These are phyloP conservation scores for Laspeyria flexula DNA, from an alignment of 2,888 invertebrate species.

Conservation along the genomic window DNA sequence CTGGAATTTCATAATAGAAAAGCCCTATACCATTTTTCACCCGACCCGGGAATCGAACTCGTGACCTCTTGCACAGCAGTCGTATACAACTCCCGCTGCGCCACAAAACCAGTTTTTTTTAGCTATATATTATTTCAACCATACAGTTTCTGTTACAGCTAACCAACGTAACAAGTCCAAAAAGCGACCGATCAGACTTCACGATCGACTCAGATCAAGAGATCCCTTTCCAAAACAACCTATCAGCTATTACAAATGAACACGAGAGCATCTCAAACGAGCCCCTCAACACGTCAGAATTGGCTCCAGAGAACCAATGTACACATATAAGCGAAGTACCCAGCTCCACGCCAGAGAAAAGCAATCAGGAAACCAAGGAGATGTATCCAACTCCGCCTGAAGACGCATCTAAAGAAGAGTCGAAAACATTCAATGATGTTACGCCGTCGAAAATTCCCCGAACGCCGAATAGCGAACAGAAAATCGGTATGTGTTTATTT, in stretches of 20 bases:
- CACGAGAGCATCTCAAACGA: conserved; percentile 6
- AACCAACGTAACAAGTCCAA: conserved; percentile 65
- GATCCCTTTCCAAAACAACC: conserved; percentile 36
- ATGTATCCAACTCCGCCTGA: neutral
- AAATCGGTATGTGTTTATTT: conserved; percentile 60
- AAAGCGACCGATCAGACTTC: conserved; percentile 62
- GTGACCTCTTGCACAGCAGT: too few relatives aligned
- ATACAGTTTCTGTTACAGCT: conserved; percentile 56
- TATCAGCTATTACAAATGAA: conserved; percentile 8
- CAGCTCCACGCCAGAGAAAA: conserved; percentile 35
- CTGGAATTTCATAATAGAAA: too few relatives aligned
- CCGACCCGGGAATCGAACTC: too few relatives aligned
- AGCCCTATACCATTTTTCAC: too few relatives aligned
- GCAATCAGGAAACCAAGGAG: neutral
- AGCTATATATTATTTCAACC: too few relatives aligned
- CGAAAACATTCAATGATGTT: too few relatives aligned
- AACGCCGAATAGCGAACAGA: conserved; percentile 56
- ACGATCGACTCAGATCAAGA: conserved; percentile 66
- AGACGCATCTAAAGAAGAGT: conserved; percentile 4
- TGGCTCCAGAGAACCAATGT: neutral
- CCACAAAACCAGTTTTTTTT: too few relatives aligned
- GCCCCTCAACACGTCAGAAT: too few relatives aligned
- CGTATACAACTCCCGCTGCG: too few relatives aligned
- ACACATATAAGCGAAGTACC: conserved; percentile 24
- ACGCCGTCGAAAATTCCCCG: conserved; percentile 38